phyloP scores from a whole-genome alignment of 2,113 vertebrate genomes.

The Apodemus speciosus region DNA sequence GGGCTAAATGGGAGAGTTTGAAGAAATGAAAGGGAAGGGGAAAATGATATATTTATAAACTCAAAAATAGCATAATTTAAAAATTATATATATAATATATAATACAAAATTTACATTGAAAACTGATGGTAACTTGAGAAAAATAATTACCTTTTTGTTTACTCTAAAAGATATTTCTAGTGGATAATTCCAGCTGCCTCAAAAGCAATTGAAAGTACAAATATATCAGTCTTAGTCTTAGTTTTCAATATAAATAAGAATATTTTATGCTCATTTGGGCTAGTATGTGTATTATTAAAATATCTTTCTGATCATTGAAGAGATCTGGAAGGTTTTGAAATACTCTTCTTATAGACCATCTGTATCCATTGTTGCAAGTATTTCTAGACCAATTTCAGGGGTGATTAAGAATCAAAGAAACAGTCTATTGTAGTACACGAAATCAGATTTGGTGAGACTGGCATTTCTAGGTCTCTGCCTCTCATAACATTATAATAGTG shows the following conservation, averaged over 20 bases:
- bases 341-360: neutral
- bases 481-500: slow-evolving; percentile 23
- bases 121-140: neutral
- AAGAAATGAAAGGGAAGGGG: neutral
- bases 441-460: slow-evolving; percentile 64
- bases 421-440: slow-evolving; percentile 36
- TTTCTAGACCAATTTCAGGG: slow-evolving; percentile 47
- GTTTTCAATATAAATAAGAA: slow-evolving; percentile 23
- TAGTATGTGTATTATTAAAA: slow-evolving; percentile 19
- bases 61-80: neutral
- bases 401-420: slow-evolving; percentile 66
- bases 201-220: slow-evolving; percentile 13
- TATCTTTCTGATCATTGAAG: slow-evolving; percentile 21
- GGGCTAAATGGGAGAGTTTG: neutral
- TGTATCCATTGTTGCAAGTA: slow-evolving; percentile 24
- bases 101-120: neutral
- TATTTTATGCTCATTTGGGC: neutral
- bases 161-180: slow-evolving; percentile 21
- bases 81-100: neutral
- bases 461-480: slow-evolving; percentile 61
- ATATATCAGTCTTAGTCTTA: neutral
- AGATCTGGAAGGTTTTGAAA: slow-evolving; percentile 1
- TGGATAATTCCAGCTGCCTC: neutral
- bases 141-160: slow-evolving; percentile 42
- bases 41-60: neutral